phyloP scores from a whole-genome alignment of 2,888 invertebrate genomes.

The Dinocampus coccinellae region DNA sequence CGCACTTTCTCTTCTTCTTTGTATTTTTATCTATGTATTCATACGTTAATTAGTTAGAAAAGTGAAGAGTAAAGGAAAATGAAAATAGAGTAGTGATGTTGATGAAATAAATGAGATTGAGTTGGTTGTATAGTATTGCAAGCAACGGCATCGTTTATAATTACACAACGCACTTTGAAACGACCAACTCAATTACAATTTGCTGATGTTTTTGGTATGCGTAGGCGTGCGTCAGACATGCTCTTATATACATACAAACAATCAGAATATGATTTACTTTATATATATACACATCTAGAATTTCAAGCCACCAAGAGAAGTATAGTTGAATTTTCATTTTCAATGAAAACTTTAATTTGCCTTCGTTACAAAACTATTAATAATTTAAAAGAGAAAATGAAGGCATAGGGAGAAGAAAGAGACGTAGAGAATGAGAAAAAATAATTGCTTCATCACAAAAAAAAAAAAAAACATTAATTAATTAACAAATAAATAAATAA shows the following conservation, averaged over 20 bases:
- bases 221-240: slow-evolving; percentile 23
- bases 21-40: not conserved
- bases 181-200: slow-evolving; percentile 49
- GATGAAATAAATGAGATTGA: not conserved
- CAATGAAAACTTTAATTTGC: not conserved
- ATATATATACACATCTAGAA: not conserved
- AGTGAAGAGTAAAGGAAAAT: not conserved
- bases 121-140: slow-evolving; percentile 25
- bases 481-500: too few relatives aligned
- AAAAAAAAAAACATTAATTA: not conserved
- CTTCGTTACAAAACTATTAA: not conserved
- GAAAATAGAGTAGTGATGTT: not conserved
- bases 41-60: not conserved
- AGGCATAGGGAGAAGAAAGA: too few relatives aligned
- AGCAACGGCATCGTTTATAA: slow-evolving; percentile 50
- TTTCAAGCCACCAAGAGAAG: not conserved
- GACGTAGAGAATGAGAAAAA: too few relatives aligned
- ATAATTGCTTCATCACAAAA: not conserved
- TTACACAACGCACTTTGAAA: slow-evolving; percentile 50
- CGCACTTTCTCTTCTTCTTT: too few relatives aligned
- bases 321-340: not conserved
- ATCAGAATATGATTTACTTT: not conserved
- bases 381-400: not conserved
- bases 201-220: slow-evolving; percentile 25
- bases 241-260: slow-evolving; percentile 14